These are phyloP conservation scores for Heptranchias perlo DNA, from an alignment of 2,113 vertebrate species.

Conservation along the genomic window DNA sequence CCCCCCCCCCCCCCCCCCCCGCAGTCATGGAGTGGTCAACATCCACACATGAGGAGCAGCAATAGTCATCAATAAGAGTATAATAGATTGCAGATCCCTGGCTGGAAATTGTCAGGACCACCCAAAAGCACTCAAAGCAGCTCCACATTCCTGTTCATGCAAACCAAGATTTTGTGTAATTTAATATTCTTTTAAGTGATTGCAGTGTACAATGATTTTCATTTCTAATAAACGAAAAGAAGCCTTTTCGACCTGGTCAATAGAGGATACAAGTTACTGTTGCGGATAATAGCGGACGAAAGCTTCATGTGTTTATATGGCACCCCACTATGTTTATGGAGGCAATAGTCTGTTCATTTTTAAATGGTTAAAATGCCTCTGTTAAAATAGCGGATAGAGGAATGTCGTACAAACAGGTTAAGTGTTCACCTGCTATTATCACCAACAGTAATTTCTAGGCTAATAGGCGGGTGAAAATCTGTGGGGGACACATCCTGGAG, in stretches of 20 bases:
- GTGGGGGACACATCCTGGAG: background rate
- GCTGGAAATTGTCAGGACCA: background rate
- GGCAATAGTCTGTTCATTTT: background rate
- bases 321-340: background rate
- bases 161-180: background rate
- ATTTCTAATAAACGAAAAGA: background rate
- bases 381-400: too few relatives aligned
- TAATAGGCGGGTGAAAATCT: background rate
- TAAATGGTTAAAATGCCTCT: too few relatives aligned
- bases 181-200: background rate
- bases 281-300: background rate
- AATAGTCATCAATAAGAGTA: background rate
- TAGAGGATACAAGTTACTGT: background rate
- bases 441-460: background rate
- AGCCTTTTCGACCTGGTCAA: background rate
- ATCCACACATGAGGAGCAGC: background rate
- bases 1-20: too few relatives aligned
- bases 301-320: background rate
- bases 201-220: background rate
- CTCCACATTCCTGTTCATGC: background rate
- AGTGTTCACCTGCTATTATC: too few relatives aligned
- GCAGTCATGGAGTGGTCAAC: too few relatives aligned
- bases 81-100: background rate
- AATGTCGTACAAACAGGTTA: too few relatives aligned
- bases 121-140: background rate